Percentiles rank a stretch among this genome's conserved stretches.
These are phyloP conservation scores for Graphium colonna DNA, from an alignment of 2,888 invertebrate species.

Conservation along the genomic window DNA sequence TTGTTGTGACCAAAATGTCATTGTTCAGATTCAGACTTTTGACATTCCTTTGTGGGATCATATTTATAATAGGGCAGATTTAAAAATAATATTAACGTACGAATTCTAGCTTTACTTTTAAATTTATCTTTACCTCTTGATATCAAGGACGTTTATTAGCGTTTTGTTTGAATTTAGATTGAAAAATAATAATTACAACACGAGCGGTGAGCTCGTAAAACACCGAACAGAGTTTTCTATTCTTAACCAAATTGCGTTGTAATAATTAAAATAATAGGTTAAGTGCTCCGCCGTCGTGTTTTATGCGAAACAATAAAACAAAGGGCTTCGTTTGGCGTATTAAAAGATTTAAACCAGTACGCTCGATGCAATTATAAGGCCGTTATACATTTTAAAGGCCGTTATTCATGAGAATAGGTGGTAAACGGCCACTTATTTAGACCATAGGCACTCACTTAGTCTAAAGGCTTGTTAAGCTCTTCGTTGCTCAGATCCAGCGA, in stretches of 20 bases:
- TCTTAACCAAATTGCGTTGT: neutral
- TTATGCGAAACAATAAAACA: conserved; percentile 10
- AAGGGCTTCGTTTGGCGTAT: conserved; percentile 6
- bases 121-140: no score
- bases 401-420: neutral
- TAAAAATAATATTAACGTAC: neutral
- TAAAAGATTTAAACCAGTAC: conserved; percentile 4
- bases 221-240: neutral
- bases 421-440: neutral
- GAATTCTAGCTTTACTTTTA: neutral
- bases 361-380: neutral
- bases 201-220: no score
- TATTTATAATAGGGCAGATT: conserved; percentile 2
- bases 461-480: neutral
- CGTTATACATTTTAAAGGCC: neutral
- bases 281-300: conserved; percentile 1
- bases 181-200: no score
- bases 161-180: no score
- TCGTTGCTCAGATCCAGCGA: conserved; percentile 7
- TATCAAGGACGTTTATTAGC: no score
- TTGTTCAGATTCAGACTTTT: conserved; percentile 23
- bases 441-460: neutral
- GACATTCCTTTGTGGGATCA: conserved; percentile 20
- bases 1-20: conserved; percentile 28
- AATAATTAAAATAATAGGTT: conserved; percentile 9